Evolutionary conservation across 2,113 vertebrate species (phyloP).

Genomic region (Syrmaticus mikado): DNA sequence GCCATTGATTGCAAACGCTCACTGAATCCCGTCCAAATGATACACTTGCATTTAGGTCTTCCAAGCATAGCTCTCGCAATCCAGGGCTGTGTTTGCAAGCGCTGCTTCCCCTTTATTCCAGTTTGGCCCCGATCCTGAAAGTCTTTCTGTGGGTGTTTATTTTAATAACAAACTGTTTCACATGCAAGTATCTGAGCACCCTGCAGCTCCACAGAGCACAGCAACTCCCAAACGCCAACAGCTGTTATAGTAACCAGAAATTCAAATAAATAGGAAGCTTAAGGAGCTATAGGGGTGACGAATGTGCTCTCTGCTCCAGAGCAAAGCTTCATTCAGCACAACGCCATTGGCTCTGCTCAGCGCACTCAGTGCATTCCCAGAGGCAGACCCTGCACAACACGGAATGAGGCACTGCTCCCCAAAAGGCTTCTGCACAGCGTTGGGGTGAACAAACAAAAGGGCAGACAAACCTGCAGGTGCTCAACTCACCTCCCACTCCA

Average conservation of each 20-base stretch:
- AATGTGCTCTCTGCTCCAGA: background rate
- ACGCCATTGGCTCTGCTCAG: rapidly evolving
- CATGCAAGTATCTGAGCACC: constrained; percentile 32
- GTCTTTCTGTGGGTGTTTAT: constrained; percentile 37
- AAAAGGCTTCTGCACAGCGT: background rate
- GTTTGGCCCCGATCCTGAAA: constrained; percentile 47
- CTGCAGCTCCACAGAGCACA: background rate
- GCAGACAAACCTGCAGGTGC: background rate
- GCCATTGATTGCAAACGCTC: background rate
- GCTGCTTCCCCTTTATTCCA: background rate
- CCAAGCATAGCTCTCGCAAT: background rate
- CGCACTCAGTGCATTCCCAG: background rate
- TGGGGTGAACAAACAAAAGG: background rate
- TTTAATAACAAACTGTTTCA: constrained; percentile 51
- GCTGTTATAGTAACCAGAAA: background rate
- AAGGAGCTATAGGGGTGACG: background rate
- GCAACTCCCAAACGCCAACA: background rate
- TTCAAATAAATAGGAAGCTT: background rate
- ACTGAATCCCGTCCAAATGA: background rate
- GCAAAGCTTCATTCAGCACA: background rate
- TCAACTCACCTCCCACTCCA: background rate
- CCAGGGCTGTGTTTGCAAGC: background rate
- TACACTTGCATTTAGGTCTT: background rate
- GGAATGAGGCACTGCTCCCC: background rate
- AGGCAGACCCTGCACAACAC: background rate